Conservation (phyloP, 1,140 invertebrate genomes). For the Adelges cooleyi region DNA sequence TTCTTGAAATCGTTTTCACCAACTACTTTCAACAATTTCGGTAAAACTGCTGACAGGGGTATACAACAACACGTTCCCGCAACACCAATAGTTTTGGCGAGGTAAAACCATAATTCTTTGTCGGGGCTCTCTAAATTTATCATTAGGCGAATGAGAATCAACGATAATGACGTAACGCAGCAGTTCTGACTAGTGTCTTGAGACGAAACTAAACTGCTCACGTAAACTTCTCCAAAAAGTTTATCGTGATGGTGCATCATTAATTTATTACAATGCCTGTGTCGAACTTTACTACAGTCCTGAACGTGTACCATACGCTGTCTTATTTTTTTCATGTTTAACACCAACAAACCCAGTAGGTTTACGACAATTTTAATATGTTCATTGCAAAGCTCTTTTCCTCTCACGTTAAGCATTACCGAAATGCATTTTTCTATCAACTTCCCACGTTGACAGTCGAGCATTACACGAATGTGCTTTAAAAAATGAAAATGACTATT, state of each 20-base stretch:
- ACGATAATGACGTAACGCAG: constrained; percentile 47
- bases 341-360: constrained; percentile 46
- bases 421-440: constrained; percentile 47
- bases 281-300: constrained; percentile 42
- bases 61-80: constrained; percentile 55
- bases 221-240: constrained; percentile 42
- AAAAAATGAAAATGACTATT: constrained; percentile 49
- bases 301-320: constrained; percentile 45
- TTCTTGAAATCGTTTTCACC: constrained; percentile 36
- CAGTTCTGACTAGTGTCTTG: constrained; percentile 38
- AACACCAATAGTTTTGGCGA: constrained; percentile 45
- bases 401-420: constrained; percentile 44
- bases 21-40: constrained; percentile 38
- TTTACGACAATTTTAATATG: constrained; percentile 46
- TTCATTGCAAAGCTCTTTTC: constrained; percentile 37
- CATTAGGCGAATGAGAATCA: constrained; percentile 43
- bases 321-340: constrained; percentile 45
- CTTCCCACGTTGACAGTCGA: constrained; percentile 46
- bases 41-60: constrained; percentile 40
- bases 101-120: constrained; percentile 40
- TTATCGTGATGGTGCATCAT: constrained; percentile 48
- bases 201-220: constrained; percentile 34
- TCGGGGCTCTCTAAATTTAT: constrained; percentile 41
- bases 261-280: constrained; percentile 41
- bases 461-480: constrained; percentile 48